Evolutionary conservation across 2,888 invertebrate species (phyloP), one percentile per base, ranked within the genome.

Genomic region (Anthoptus insignis): DNA sequence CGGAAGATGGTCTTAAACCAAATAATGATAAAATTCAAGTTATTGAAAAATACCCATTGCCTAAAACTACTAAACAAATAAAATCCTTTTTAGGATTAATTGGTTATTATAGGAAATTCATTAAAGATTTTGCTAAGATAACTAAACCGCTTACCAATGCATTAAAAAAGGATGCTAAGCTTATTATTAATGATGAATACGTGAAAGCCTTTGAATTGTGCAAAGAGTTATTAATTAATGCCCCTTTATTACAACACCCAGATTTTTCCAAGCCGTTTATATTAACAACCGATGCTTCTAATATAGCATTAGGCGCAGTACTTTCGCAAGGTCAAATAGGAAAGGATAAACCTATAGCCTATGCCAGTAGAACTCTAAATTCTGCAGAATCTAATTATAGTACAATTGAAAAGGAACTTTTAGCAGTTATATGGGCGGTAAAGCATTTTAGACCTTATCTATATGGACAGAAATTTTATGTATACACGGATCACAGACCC

Each of bases 391-490:
- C 24, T 2, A 59, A 58, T 0, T 67, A 69, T 37, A 61, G 59
- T 3, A 66, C 65, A 7, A 69, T 64, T 24, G 69, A 71, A 56
- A 64, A 61, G 22, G 61, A 71, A 52, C 45, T 70, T 13, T 54
- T 70, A 52, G 66, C 61, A n/a, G 65, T 73, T 8, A 39, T 72
- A 0, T 74, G 72, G 74, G 71, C 71, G 3, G 27, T 57, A 2
- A 68, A 67, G 45, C 47, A 70, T 32, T 80, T 59, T 52, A 60
- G 79, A 59, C 77, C 77, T 1, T 83, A 82, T 53, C 34, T 83
- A 1, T 80, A 76, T 47, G 83, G 82, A 8, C 68, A 66, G 19
- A 75, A 76, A 50, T 83, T 83, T 7, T 19, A 8, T 2, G 27
- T 57, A 13, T 57, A 42, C 11, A 57, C 42, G 1, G 56, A 57